Percentiles rank a stretch among this genome's conserved stretches.
phyloP scores from a whole-genome alignment of 2,113 vertebrate species.

The Halcyon malimbica region DNA sequence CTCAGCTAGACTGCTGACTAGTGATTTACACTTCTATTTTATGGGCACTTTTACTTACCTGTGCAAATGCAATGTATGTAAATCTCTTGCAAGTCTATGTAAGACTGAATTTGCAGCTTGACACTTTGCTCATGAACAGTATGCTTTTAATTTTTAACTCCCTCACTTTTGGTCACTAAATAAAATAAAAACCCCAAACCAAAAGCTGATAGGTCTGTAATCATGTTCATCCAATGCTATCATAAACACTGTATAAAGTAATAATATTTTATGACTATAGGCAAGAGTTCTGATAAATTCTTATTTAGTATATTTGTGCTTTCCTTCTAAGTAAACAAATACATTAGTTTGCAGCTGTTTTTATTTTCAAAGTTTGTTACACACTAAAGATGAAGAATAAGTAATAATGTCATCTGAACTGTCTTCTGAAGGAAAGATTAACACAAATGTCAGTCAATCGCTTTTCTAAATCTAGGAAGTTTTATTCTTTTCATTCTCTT shows the following conservation, averaged over 20 bases:
- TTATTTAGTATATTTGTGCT: not conserved
- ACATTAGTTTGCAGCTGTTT: not conserved
- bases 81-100: not conserved
- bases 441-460: not conserved
- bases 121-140: not conserved
- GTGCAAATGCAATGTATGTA: not conserved
- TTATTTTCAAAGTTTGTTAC: not conserved
- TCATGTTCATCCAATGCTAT: not conserved
- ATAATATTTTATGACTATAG: not conserved
- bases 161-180: not conserved
- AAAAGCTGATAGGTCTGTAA: not conserved
- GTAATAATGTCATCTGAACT: constrained; percentile 38
- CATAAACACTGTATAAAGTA: not conserved
- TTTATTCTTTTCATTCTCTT: constrained; percentile 68
- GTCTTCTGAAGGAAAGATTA: constrained; percentile 54
- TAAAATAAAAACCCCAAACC: not conserved
- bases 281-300: not conserved
- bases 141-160: not conserved
- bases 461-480: constrained; percentile 51
- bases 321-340: not conserved
- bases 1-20: not conserved
- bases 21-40: not conserved
- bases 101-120: not conserved
- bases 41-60: not conserved
- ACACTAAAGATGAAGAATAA: too few species aligned